These are phyloP conservation scores for Pterois miles DNA, from an alignment of 2,797 vertebrate species.

Conservation along the genomic window DNA sequence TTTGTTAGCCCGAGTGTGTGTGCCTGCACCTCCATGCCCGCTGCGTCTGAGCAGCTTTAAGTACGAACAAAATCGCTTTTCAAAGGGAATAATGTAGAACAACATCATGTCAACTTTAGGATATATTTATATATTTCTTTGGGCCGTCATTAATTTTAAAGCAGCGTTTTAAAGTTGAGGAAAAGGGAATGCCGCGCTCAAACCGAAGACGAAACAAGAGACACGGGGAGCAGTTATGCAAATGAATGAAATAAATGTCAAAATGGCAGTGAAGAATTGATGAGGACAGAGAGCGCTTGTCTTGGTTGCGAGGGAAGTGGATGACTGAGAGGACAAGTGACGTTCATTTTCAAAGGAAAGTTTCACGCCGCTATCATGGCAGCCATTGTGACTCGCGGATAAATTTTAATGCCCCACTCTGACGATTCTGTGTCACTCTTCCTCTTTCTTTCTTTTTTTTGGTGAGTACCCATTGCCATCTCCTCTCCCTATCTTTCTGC, in stretches of 20 bases:
- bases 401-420: slow-evolving; percentile 96
- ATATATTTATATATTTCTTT: slow-evolving; percentile 81
- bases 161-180: slow-evolving; percentile 74
- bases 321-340: slow-evolving; percentile 79
- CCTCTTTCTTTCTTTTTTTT: slow-evolving; percentile 37
- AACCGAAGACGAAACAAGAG: slow-evolving; percentile 55
- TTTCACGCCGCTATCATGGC: slow-evolving; percentile 86
- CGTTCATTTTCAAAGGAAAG: slow-evolving; percentile 86
- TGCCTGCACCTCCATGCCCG: slow-evolving; percentile 52
- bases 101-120: slow-evolving; percentile 79
- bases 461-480: slow-evolving; percentile 82
- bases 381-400: slow-evolving; percentile 90
- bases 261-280: slow-evolving; percentile 85
- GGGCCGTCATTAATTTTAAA: slow-evolving; percentile 79
- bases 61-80: slow-evolving; percentile 82
- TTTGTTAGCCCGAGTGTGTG: slow-evolving; percentile 59
- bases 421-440: slow-evolving; percentile 89
- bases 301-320: slow-evolving; percentile 70
- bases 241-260: slow-evolving; percentile 80
- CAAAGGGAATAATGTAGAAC: slow-evolving; percentile 85
- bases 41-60: slow-evolving; percentile 66
- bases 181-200: slow-evolving; percentile 66
- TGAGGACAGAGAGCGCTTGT: slow-evolving; percentile 85
- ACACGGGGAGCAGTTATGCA: slow-evolving; percentile 78
- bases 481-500: slow-evolving; percentile 64